These are phyloP conservation scores for Acridotheres tristis DNA, from an alignment of 2,797 vertebrate species.

Conservation along the genomic window DNA sequence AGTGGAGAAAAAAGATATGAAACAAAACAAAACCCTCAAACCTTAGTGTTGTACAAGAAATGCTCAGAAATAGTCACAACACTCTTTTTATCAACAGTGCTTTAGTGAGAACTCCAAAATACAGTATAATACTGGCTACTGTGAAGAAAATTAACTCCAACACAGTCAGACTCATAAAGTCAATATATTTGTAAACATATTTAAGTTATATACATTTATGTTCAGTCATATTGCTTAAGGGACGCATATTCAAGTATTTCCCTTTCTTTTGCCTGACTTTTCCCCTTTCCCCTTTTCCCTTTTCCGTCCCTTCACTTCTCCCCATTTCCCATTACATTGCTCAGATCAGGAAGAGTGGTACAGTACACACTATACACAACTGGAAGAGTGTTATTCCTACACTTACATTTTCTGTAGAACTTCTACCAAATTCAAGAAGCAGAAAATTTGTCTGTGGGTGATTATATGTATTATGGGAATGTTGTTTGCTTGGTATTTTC, in stretches of 20 bases:
- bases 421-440: not conserved
- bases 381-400: not conserved
- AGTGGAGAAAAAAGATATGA: not conserved
- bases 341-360: not conserved
- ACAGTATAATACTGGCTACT: not conserved
- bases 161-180: rapidly evolving
- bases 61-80: not conserved
- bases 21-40: not conserved
- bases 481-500: not conserved
- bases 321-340: not conserved
- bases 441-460: not conserved
- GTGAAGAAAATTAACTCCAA: not conserved
- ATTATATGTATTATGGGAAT: not conserved
- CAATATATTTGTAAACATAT: not conserved
- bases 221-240: not conserved
- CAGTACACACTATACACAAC: rapidly evolving
- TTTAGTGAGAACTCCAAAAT: not conserved
- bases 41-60: not conserved
- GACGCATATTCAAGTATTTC: not conserved
- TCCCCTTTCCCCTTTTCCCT: not conserved
- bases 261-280: not conserved
- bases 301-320: not conserved
- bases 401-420: not conserved
- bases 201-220: not conserved
- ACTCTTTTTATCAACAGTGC: not conserved